Base-by-base conservation (phyloP, 2,888 invertebrate species). In the Catocala nupta region DNA sequence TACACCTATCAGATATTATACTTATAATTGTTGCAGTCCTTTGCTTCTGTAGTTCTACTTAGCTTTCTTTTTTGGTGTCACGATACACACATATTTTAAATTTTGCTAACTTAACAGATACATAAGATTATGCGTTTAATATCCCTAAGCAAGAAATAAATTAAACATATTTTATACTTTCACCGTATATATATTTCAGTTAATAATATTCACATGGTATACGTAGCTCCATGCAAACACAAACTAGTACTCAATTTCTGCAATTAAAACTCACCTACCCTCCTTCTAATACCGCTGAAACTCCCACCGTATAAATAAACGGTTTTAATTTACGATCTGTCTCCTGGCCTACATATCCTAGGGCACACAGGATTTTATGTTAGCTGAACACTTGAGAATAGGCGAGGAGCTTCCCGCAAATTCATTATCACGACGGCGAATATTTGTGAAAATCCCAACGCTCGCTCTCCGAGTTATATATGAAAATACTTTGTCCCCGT, bases 261-360 rank as follows among this genome's bases (percentile, higher is more conserved):
- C 58, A 58, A 65, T 57, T 63, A 47, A 58, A 53, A 47, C 58
- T 25, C 52, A 6, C 44, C 42, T 49, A 53, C 34, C 42, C n/a
- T 59, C 63, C 63, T 61, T 13, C 64, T 63, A 66, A 66, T 74
- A 68, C 63, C 36, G 55, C 36, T 54, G 58, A 55, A 65, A 57
- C 48, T 10, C 44, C 25, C 54, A 34, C 13, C 50, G 44, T 62
- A 59, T 62, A 69, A 64, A 66, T 65, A 68, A 75, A 63, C 57
- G 53, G 52, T 59, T 64, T 68, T 70, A 75, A 77, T 77, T 76
- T 72, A 76, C 63, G 64, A 67, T 63, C 65, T 72, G 63, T 66
- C 78, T 75, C 71, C 56, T 65, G 5, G 70, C 59, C 64, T 72
- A 76, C 69, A 73, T 71, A 77, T 63, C 65, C 62, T 77, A 65